These are phyloP conservation scores for Phengaris arion DNA, from an alignment of 2,888 invertebrate species.

Conservation along the genomic window DNA sequence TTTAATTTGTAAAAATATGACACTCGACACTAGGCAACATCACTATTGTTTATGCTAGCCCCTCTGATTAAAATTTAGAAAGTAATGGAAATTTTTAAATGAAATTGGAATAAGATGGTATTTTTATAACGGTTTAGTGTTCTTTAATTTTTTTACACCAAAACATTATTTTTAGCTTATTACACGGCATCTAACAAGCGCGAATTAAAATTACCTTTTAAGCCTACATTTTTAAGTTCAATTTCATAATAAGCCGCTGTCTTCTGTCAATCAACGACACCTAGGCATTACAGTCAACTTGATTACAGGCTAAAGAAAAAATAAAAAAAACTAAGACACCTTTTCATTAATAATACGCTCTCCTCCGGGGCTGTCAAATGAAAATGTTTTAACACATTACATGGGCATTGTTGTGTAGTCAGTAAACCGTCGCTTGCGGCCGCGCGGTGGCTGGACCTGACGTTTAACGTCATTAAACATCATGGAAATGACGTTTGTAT, in stretches of 20 bases:
- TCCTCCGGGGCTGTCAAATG: constrained; percentile 1
- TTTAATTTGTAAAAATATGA: too few relatives aligned
- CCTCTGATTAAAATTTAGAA: too few relatives aligned
- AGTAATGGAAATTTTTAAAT: too few relatives aligned
- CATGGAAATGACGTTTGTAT: too few relatives aligned
- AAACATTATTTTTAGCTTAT: too few relatives aligned
- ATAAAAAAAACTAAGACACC: neutral
- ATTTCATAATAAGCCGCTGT: neutral
- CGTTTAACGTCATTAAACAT: neutral
- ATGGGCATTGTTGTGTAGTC: neutral
- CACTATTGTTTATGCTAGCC: too few relatives aligned
- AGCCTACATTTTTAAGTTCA: neutral
- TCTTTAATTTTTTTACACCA: too few relatives aligned
- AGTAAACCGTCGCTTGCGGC: neutral
- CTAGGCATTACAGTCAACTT: constrained; percentile 9
- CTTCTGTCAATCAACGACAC: constrained; percentile 9
- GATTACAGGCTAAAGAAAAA: neutral
- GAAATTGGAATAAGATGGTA: too few relatives aligned
- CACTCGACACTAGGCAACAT: too few relatives aligned
- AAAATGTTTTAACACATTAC: constrained; percentile 15
- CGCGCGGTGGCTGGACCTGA: neutral
- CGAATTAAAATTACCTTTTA: neutral
- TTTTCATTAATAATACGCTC: constrained; percentile 7
- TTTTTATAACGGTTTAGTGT: too few relatives aligned
- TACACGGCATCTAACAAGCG: neutral